These are phyloP conservation scores for Chionodraco myersi DNA, from an alignment of 2,113 vertebrate species.

Conservation along the genomic window DNA sequence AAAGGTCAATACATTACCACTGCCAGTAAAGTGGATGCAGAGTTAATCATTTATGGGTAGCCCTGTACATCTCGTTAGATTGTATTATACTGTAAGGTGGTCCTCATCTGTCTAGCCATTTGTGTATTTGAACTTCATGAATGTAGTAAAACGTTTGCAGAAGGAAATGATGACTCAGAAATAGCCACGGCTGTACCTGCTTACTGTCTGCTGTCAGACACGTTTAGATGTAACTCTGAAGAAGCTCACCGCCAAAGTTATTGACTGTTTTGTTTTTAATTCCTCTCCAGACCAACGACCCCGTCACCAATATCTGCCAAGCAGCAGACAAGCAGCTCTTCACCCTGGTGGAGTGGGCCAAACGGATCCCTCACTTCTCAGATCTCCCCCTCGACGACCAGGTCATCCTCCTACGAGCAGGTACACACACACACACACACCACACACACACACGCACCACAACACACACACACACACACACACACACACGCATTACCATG, in stretches of 20 bases:
- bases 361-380: constrained; percentile 95
- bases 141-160: background rate
- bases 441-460: background rate
- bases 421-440: constrained; percentile 69
- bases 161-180: constrained; percentile 14
- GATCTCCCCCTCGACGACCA: constrained; percentile 94
- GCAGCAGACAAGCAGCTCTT: constrained; percentile 98
- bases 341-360: constrained; percentile 96
- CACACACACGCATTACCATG: too few species aligned
- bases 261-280: background rate
- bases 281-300: constrained; percentile 89
- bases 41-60: background rate
- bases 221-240: background rate
- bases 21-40: background rate
- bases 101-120: background rate
- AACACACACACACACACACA: background rate
- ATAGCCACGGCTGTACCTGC: constrained; percentile 15
- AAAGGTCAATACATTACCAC: background rate
- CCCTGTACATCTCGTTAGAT: background rate
- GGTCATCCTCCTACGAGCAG: constrained; percentile 95
- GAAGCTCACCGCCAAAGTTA: background rate
- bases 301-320: constrained; percentile 97
- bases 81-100: background rate
- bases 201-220: background rate
- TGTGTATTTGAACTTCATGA: background rate